Base-by-base conservation (phyloP, 2,888 invertebrate genomes). In the Andrena praecox region DNA sequence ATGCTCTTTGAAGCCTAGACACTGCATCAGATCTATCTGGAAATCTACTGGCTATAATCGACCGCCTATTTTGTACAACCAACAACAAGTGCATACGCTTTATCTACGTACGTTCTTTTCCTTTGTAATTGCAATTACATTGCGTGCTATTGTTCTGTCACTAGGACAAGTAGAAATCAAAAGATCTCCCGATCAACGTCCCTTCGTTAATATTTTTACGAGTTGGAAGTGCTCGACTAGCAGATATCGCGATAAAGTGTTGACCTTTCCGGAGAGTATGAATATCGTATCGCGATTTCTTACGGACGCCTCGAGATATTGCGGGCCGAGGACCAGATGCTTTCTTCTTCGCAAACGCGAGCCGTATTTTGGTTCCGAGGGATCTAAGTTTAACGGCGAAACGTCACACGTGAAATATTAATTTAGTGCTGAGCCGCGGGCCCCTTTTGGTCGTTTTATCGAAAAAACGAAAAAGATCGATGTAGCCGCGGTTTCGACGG, bases 21-120 rank as follows among this genome's bases (percentile, higher is more conserved):
- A 7, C 5, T 29, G 24, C 2, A 24, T 27, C 27, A 56, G 27
- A 33, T 35, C 27, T 52, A 12, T 52, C 70, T 82, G 88, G 87
- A 87, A 85, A 88, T 88, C 64, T 88, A 86, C 79, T 66, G 74
- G 59, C 31, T 74, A 75, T 16, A 42, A 42, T 42, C 20, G 71
- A 67, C 24, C 64, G 56, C 54, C 35, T 35, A 70, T 64, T 66
- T 71, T 63, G 27, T 27, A 16, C 20, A 29, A 67, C 7, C 56
- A n/a, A 70, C 68, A 73, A 70, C 42, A 42, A 42, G 42, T 42
- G 42, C 42, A 73, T 70, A 70, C 24, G 70, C 59, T 24, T 87
- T 85, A 87, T 85, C 80, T 73, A n/a, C 77, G 33, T 8, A 33
- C 62, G 63, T 77, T 69, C 69, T 67, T 64, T 52, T 67, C 75